Evolutionary conservation across 2,113 vertebrate species (phyloP).

Genomic region (Abramis brama): DNA sequence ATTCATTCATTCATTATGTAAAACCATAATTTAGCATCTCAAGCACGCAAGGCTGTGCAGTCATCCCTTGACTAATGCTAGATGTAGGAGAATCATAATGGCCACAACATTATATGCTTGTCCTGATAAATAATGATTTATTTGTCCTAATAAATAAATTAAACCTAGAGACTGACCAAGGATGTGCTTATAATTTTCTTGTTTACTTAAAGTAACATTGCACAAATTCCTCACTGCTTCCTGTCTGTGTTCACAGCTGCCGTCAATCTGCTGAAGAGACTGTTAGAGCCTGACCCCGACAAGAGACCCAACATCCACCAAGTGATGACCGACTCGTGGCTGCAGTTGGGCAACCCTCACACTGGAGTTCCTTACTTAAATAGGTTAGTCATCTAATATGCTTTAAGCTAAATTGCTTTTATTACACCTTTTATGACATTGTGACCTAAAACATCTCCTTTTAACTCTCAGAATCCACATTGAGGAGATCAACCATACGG

Average conservation of each 20-base stretch:
- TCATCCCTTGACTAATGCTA: conserved; percentile 35
- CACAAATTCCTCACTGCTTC: conserved; percentile 18
- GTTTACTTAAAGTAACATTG: conserved; percentile 8
- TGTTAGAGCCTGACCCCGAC: conserved; percentile 92
- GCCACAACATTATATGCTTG: not conserved
- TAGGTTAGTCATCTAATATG: conserved; percentile 75
- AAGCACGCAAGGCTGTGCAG: not conserved
- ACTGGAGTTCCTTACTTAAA: conserved; percentile 89
- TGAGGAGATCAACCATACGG: conserved; percentile 92
- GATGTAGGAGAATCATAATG: not conserved
- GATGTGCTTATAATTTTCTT: not conserved
- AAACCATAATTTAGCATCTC: conserved; percentile 12
- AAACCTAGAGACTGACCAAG: not conserved
- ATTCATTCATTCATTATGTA: conserved; percentile 42
- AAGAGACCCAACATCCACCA: conserved; percentile 96
- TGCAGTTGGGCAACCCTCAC: conserved; percentile 86
- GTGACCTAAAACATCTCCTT: not conserved
- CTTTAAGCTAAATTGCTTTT: not conserved
- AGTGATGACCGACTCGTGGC: conserved; percentile 93
- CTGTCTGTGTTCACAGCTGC: conserved; percentile 78
- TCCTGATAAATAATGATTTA: not conserved
- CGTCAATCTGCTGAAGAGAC: conserved; percentile 86
- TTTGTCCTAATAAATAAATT: not conserved
- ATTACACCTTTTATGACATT: not conserved
- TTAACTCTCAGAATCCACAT: conserved; percentile 84